Evolutionary conservation across 2,113 vertebrate genomes (phyloP), one percentile per base, ranked within the genome.

Genomic region (Corydoras sp.): DNA sequence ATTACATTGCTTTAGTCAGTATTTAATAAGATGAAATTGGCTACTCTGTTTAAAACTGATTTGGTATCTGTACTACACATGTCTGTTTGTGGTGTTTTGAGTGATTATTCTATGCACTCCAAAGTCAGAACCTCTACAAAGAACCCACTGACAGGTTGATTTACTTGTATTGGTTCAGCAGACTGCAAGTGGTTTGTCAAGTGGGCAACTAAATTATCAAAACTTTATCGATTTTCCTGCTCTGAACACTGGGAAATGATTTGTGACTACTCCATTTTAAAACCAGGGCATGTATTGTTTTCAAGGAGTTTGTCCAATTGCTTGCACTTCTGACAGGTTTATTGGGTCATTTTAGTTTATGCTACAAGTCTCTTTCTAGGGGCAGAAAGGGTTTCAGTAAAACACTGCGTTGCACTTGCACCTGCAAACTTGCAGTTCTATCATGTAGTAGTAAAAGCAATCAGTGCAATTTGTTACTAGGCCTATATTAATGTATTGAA

Each of bases 281-380:
- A 86, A 87, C 81, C 80, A 75, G 77, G 83, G 73, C 58, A 65
- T 81, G 80, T 81, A 75, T 58, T 81, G 79, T 86, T 79, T 79
- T 89, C 87, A 88, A 87, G 81, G 77, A 87, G 83, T 86, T 61
- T 80, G 78, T 81, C 6, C 58, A 72, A 82, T 85, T 85, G 82
- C 83, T 86, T 88, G 85, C 87, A 79, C 80, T 71, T 72, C 76
- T 88, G 88, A 85, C 85, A 89, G 83, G 75, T 91, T 91, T 88
- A 91, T 84, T 83, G 80, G 69, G 81, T 83, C 81, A 81, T 82
- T 82, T 86, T 83, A 61, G 79, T 86, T 88, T 82, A 85, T 77
- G 81, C 76, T 80, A 24, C 71, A 82, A 80, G 82, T 77, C 74
- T 81, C 84, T 82, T 81, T 79, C 86, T 85, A 86, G 83, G 85